Evolutionary conservation across 2,797 vertebrate genomes (phyloP).

Genomic region (Salmo trutta): DNA sequence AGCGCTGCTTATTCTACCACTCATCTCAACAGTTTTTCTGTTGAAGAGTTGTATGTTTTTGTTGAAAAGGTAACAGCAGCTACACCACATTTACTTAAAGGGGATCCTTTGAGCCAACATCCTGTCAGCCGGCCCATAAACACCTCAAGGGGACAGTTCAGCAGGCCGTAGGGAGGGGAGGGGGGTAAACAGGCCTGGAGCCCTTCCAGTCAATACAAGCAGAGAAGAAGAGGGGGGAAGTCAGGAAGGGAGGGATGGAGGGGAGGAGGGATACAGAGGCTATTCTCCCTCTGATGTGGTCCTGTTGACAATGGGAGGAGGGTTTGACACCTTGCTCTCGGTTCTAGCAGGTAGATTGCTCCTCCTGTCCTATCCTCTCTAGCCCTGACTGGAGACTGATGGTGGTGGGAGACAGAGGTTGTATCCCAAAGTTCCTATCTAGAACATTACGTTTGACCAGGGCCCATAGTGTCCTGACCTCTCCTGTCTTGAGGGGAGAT

Average conservation of each 20-base stretch:
- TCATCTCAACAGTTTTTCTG: too few species aligned
- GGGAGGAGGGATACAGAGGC: constrained; percentile 30
- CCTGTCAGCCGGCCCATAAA: constrained; percentile 80
- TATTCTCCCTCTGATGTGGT: constrained; percentile 61
- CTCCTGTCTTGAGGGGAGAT: constrained; percentile 1
- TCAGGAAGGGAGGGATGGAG: constrained; percentile 10
- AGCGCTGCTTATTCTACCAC: too few species aligned
- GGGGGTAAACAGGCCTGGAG: constrained; percentile 58
- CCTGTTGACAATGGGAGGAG: constrained; percentile 70
- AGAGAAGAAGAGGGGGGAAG: constrained; percentile 54
- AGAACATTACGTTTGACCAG: too few species aligned
- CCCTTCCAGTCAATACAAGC: constrained; percentile 63
- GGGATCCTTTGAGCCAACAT: constrained; percentile 78
- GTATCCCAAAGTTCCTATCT: neutral
- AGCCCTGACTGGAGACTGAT: constrained; percentile 18
- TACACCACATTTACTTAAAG: constrained; percentile 66
- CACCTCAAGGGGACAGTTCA: constrained; percentile 74
- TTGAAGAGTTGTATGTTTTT: neutral
- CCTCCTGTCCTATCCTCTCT: constrained; percentile 21
- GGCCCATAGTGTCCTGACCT: constrained; percentile 8
- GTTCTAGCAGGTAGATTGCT: constrained; percentile 54
- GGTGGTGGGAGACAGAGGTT: neutral
- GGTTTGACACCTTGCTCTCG: constrained; percentile 68
- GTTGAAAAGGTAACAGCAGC: constrained; percentile 78
- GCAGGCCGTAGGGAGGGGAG: constrained; percentile 35